phyloP scores from a whole-genome alignment of 2,113 vertebrate genomes.

The Dipodomys spectabilis region DNA sequence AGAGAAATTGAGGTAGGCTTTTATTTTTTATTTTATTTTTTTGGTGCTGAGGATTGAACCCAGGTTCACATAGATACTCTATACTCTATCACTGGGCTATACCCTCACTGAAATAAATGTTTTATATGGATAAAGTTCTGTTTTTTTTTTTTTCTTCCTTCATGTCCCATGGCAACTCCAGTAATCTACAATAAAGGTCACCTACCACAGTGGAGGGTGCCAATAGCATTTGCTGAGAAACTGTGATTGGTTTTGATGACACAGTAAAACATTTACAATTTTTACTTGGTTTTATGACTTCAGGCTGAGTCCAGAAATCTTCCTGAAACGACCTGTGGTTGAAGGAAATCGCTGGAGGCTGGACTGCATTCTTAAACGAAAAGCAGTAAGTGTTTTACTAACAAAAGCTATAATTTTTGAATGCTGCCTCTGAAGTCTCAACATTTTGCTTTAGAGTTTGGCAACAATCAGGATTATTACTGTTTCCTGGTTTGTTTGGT shows the following conservation, averaged over 20 bases:
- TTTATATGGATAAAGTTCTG: background rate
- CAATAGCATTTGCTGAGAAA: background rate
- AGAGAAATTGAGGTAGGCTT: background rate
- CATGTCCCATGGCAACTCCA: too few species aligned
- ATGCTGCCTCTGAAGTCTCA: background rate
- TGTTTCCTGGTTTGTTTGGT: constrained; percentile 30
- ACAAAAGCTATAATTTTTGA: background rate
- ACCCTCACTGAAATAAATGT: background rate
- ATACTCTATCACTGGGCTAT: too few species aligned
- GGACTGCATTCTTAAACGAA: constrained; percentile 94
- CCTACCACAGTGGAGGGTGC: too few species aligned
- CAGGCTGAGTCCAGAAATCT: constrained; percentile 98
- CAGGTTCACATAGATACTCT: background rate
- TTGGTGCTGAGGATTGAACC: background rate
- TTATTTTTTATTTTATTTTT: background rate
- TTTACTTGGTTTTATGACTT: constrained; percentile 75
- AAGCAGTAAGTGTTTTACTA: constrained; percentile 91
- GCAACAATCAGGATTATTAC: background rate
- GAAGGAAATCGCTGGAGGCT: constrained; percentile 98
- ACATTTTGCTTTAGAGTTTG: constrained; percentile 41
- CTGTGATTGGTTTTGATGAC: background rate
- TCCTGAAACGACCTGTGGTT: constrained; percentile 96
- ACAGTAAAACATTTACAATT: constrained; percentile 8
- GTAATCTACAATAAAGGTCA: too few species aligned
- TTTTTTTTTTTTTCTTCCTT: background rate